Evolutionary conservation across 2,113 vertebrate species (phyloP), one percentile per base, ranked within the genome.

Genomic region (Ranitomeya imitator): DNA sequence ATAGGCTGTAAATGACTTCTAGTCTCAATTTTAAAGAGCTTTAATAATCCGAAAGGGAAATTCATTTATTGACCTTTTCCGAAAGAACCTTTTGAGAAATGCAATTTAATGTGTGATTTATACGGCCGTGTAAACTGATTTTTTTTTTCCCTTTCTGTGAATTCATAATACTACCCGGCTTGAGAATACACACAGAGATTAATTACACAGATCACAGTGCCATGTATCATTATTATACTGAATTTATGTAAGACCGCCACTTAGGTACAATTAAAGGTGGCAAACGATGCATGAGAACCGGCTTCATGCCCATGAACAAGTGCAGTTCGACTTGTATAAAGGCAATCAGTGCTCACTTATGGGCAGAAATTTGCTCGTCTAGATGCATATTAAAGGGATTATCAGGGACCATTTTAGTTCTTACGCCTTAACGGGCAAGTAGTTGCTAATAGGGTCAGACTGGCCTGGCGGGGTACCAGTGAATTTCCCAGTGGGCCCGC

Each of bases 21-120:
- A 65, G 31, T 71, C 77, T 80, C 85, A 77, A 52, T 51, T 77
- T n/a, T 61, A 86, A 86, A 85, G 23, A 63, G 63, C 57, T 61
- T 54, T 31, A 86, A 79, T 31, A 86, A 63, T 60, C 59, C 85
- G 52, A 67, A 51, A 61, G 59, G 74, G 73, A 86, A 86, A 86
- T 79, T 63, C 59, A 78, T 79, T 86, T 79, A 79, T 65, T 86
- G 85, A 86, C 76, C 85, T 86, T 86, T 79, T 86, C 51, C 12
- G 59, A 60, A 79, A 67, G 59, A 79, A 69, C 63, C 71, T 52
- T 63, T 65, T 78, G 71, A 76, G 37, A 61, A 78, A 78, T 63
- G 19, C 31, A n/a, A 78, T 78, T 86, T 77, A 23, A 78, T 45
- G 21, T 63, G 37, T 52, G 59, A 86, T 77, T 76, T 86, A 86